Evolutionary conservation across 2,797 vertebrate genomes (phyloP).

Genomic region (Onychomys torridus): DNA sequence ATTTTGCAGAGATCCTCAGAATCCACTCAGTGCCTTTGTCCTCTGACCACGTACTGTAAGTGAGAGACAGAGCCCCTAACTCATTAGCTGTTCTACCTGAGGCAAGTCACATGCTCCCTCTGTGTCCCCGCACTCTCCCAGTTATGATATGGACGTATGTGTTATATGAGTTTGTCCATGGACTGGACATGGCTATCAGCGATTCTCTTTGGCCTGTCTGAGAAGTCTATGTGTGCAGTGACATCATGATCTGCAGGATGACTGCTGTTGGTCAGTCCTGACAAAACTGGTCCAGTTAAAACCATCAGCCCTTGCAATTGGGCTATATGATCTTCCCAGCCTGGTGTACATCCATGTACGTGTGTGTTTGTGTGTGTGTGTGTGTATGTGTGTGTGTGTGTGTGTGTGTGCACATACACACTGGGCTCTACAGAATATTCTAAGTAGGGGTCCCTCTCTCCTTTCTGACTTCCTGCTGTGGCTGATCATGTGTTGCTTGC

Average conservation of each 20-base stretch:
- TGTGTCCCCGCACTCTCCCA: neutral
- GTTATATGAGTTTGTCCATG: rapidly evolving
- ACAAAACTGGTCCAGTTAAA: rapidly evolving
- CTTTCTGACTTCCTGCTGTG: neutral
- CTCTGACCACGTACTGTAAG: neutral
- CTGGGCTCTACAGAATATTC: neutral
- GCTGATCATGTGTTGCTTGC: rapidly evolving
- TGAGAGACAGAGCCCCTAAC: neutral
- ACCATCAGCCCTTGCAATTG: rapidly evolving
- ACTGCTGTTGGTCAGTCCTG: too few relatives aligned
- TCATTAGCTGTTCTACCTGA: neutral
- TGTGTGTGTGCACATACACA: rapidly evolving
- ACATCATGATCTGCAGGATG: rapidly evolving
- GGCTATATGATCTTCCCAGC: neutral
- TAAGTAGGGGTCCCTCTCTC: neutral
- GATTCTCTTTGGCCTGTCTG: neutral
- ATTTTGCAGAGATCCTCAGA: neutral
- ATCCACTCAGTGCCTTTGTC: neutral
- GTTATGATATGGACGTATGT: rapidly evolving
- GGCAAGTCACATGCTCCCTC: rapidly evolving
- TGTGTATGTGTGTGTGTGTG: neutral
- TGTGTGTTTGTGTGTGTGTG: too few relatives aligned
- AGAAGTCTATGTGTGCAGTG: too few relatives aligned
- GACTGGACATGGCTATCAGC: rapidly evolving
- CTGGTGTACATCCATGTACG: neutral